A percentile compares a stretch with the other conserved stretches of the same genome.
Conservation (phyloP, 2,113 vertebrate species). For the Leuciscus idus region DNA sequence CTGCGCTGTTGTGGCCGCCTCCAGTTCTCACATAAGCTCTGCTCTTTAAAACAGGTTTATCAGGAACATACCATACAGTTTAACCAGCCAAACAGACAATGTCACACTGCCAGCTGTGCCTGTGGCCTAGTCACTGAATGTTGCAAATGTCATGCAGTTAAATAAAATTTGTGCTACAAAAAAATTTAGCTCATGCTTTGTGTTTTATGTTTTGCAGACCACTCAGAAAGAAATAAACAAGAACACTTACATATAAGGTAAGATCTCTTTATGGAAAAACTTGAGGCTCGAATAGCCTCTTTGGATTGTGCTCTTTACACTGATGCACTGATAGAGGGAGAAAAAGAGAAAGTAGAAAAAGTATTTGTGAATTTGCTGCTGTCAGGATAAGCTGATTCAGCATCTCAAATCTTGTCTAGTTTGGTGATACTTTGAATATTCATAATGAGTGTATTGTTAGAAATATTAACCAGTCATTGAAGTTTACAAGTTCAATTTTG, state of each 20-base stretch:
- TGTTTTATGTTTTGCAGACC: constrained; percentile 76
- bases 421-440: background rate
- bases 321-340: background rate
- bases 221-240: constrained; percentile 84
- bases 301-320: background rate
- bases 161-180: background rate
- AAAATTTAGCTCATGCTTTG: background rate
- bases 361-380: background rate
- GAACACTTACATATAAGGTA: constrained; percentile 85
- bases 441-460: background rate
- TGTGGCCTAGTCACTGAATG: background rate
- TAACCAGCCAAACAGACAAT: background rate
- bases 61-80: constrained; percentile 23
- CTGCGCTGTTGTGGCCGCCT: background rate
- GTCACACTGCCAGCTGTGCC: background rate
- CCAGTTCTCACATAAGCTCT: background rate
- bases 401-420: background rate
- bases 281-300: background rate
- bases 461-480: background rate
- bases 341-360: background rate
- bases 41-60: constrained; percentile 50
- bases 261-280: constrained; percentile 48
- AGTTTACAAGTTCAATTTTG: background rate
- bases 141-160: background rate
- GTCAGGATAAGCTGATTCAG: background rate